Base-by-base conservation (phyloP, 2,113 vertebrate species). In the Scatophagus argus region DNA sequence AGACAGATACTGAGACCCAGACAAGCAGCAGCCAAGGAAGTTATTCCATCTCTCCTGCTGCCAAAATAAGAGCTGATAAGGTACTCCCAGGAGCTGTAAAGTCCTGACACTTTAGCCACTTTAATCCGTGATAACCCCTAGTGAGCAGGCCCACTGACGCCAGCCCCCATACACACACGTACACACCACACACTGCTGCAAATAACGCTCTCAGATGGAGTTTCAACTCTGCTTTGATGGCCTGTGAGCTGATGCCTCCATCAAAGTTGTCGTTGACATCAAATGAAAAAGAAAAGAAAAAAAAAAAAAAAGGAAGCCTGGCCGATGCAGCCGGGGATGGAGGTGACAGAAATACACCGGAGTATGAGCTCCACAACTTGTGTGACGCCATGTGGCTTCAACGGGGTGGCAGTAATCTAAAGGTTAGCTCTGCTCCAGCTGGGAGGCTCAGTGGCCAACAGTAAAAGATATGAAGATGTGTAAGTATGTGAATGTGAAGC, bases 21-120 rank as follows among this genome's bases (percentile, higher is more conserved):
- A 59, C 81, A 25, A n/a, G 77, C 69, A 58, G 75, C 66, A 60
- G 72, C 29, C 19, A 19, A 72, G 56, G 44, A 76, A 73, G 63
- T 72, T 31, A 83, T 71, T 87, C 75, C 62, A 73, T 79, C 69
- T 60, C 74, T 78, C 39, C 70, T 25, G 62, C 74, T 63, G 73
- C 83, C 78, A 88, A 85, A 89, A 89, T 82, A 86, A 82, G 61
- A 84, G 71, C 36, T 58, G 79, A 83, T 85, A 88, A 86, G 43
- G 36, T 32, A 6, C 62, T 54, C 55, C 51, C 66, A 14, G 43
- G 29, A 77, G 68, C 67, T 83, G 83, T 59, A 70, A 83, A 84
- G 86, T 72, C 86, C 58, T 51, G 66, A 85, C 86, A 87, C 87
- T 88, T 88, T 9, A 88, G 81, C 69, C 71, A 64, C 87, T 85